Base-by-base conservation (phyloP, 2,888 invertebrate genomes). In the Pachycephus smyrnensis region DNA sequence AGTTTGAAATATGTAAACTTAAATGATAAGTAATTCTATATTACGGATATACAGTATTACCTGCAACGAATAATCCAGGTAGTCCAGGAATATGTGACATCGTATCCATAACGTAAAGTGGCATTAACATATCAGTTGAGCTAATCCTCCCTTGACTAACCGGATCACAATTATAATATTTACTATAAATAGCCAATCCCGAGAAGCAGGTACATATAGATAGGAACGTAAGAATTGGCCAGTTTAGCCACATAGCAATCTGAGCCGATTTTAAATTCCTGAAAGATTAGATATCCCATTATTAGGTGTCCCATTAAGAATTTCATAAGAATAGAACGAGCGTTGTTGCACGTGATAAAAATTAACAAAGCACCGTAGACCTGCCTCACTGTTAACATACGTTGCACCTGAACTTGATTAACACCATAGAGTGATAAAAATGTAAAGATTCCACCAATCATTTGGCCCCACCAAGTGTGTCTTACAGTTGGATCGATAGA, bases 11-110 rank as follows among this genome's bases (percentile, higher is more conserved):
- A 31, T 68, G 12, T 31, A 76, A 73, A 71, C 68, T 55, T 30
- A 30, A 30, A 36, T 31, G 15, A 69, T 31, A 37, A 15, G 23
- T 9, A 12, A 36, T 37, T 31, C 32, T 69, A 6, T 6, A n/a
- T 71, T 35, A 69, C 68, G 69, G 3, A 77, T 36, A 55, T 9
- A 9, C 9, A 55, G 6, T 55, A 9, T 23, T 80, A 86, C 90
- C 96, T 6, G 98, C 97, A 0, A 98, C 96, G 89, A 98, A 98
- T 33, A 98, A 93, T 0, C 98, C 98, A 0, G 97, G 94, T 32
- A 98, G 88, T 0, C 98, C 98, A 0, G 97, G 96, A 76, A 94
- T 92, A 75, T 93, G 88, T 0, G 94, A 92, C 95, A 98, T 94
- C 0, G 94, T 94, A 82, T 96, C 95, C 82, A 96, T 94, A 32